Conservation (phyloP, 2,113 vertebrate genomes). For the Trogon surrucura region DNA sequence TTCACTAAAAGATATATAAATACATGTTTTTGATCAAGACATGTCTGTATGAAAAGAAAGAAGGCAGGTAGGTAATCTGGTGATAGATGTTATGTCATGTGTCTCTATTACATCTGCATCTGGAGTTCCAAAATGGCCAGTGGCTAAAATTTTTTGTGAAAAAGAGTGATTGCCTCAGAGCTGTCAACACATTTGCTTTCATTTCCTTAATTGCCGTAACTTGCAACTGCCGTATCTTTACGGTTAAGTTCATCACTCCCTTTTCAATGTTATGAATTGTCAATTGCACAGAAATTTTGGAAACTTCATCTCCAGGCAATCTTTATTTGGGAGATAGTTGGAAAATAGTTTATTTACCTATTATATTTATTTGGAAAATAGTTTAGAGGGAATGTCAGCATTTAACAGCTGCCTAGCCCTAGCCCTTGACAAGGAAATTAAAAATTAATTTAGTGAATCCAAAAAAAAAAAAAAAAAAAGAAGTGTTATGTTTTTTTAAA, state of each 20-base stretch:
- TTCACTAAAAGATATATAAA: neutral
- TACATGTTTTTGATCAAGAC: neutral
- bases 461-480: neutral
- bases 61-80: neutral
- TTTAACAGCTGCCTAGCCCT: no score
- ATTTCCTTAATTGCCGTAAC: neutral
- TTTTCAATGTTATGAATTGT: neutral
- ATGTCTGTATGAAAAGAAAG: neutral
- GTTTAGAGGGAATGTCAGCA: no score
- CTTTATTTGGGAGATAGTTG: neutral
- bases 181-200: neutral
- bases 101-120: neutral
- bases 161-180: neutral
- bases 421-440: neutral
- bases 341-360: neutral
- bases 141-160: neutral
- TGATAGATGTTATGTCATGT: neutral
- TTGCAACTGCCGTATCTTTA: neutral
- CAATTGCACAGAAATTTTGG: neutral
- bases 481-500: neutral
- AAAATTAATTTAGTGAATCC: neutral
- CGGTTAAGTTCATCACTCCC: neutral
- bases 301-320: neutral
- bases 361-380: no score
- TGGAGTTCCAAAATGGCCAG: neutral